phyloP scores from a whole-genome alignment of 2,113 vertebrate genomes.

The Cranoglanis bouderius region DNA sequence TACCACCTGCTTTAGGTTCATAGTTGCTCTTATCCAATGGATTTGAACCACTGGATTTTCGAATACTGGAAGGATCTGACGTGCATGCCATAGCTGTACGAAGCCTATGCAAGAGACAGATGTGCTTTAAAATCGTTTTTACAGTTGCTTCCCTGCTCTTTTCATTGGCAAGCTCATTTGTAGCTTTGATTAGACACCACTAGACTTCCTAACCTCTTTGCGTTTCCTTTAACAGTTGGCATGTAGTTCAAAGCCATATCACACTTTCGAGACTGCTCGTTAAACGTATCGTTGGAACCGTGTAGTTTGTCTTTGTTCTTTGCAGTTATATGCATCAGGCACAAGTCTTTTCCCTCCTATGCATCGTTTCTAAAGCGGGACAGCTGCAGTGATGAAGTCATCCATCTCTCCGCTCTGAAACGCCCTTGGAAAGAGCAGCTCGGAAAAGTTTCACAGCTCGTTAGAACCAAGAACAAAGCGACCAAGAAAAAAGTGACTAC shows the following conservation, averaged over 20 bases:
- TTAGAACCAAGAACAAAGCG: constrained; percentile 65
- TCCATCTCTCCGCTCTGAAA: neutral
- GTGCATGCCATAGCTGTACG: neutral
- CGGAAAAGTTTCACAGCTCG: constrained; percentile 62
- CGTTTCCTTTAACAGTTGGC: neutral
- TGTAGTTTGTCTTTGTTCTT: neutral
- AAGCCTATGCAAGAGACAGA: neutral
- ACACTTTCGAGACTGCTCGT: neutral
- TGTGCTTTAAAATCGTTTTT: constrained; percentile 28
- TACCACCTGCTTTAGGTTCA: neutral
- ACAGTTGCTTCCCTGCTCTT: constrained; percentile 14
- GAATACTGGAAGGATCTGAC: neutral
- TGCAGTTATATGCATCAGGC: neutral
- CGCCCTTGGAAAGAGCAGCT: constrained; percentile 31
- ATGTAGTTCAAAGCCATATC: constrained; percentile 33
- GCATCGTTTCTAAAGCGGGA: neutral
- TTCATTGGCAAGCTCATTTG: constrained; percentile 28
- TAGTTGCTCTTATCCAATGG: neutral
- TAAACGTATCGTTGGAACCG: neutral
- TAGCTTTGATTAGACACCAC: neutral
- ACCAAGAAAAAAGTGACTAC: constrained; percentile 50
- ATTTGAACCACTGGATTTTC: neutral
- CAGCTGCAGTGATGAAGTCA: constrained; percentile 57
- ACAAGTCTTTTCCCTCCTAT: neutral
- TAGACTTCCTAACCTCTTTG: constrained; percentile 12